Evolutionary conservation across 2,113 vertebrate species (phyloP), one percentile per base, ranked within the genome.

Genomic region (Merops nubicus): DNA sequence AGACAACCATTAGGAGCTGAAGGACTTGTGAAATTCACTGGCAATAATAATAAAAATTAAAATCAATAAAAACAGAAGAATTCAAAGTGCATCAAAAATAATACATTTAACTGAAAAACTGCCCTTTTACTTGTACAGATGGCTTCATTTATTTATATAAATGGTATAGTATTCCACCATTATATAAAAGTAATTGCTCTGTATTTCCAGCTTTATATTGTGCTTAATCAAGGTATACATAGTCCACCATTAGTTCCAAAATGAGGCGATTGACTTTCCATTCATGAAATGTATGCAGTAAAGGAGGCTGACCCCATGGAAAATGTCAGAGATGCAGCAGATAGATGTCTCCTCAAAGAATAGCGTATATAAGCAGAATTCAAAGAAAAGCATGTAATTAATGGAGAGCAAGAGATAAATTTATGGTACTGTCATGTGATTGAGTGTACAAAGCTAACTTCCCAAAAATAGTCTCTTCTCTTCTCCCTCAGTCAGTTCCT

Each of bases 401-500:
- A 51, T 62, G 31, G 62, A 85, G 62, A 85, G 25, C n/a, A 56
- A 60, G 48, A 82, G 65, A 91, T 56, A 91, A 74, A 62, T 79
- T 64, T 91, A 91, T 77, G 76, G 80, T 85, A 22, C 72, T 86
- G 50, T 56, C 85, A 54, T 48, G 68, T 94, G 93, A 77, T 15
- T 26, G 59, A 86, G 36, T 45, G 51, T 90, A 76, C 82, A 88
- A 91, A 77, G 33, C 72, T 73, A 82, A 53, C 43, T 79, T 70
- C 62, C 53, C 81, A 1, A 83, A 67, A 90, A 93, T 90, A 95
- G 85, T 82, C 42, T 76, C 73, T 88, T 94, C 64, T 94, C 17
- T 23, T 85, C 68, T 93, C 88, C 82, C 70, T 83, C 92, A 91
- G 75, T 83, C 73, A 63, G 68, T 77, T 93, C 85, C 56, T 85